Evolutionary conservation across 2,113 vertebrate genomes (phyloP).

Genomic region (Scomber scombrus): DNA sequence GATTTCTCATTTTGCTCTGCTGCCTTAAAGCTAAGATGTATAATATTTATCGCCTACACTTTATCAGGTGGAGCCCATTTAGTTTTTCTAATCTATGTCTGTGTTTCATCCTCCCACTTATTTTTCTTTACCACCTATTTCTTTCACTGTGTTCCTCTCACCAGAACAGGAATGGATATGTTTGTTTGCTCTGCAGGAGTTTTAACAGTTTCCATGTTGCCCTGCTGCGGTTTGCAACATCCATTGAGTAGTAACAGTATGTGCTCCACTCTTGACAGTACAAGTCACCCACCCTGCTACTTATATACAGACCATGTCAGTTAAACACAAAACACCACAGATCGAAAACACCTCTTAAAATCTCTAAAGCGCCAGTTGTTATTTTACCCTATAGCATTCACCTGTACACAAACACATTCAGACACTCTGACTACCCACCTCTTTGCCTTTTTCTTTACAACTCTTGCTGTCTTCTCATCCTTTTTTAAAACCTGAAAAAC

Average conservation of each 20-base stretch:
- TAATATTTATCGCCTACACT: not conserved
- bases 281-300: constrained; percentile 32
- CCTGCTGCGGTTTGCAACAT: constrained; percentile 38
- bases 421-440: not conserved
- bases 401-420: not conserved
- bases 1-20: constrained; percentile 32
- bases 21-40: not conserved
- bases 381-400: constrained; percentile 10
- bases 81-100: too few relatives aligned
- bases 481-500: not conserved
- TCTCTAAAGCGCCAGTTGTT: not conserved
- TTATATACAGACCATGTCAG: constrained; percentile 31
- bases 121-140: constrained; percentile 13
- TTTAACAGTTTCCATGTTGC: constrained; percentile 52
- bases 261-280: constrained; percentile 52
- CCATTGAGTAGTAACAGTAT: constrained; percentile 57
- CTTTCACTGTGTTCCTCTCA: constrained; percentile 4
- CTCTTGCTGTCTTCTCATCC: constrained; percentile 13
- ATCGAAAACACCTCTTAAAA: constrained; percentile 26
- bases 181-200: constrained; percentile 65
- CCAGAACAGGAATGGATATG: constrained; percentile 40
- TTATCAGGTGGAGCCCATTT: not conserved
- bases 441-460: constrained; percentile 21
- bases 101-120: not conserved
- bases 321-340: constrained; percentile 49